A percentile compares a stretch with the other conserved stretches of the same genome.
phyloP scores from a whole-genome alignment of 2,888 invertebrate genomes.

The Boloria euphrosyne region DNA sequence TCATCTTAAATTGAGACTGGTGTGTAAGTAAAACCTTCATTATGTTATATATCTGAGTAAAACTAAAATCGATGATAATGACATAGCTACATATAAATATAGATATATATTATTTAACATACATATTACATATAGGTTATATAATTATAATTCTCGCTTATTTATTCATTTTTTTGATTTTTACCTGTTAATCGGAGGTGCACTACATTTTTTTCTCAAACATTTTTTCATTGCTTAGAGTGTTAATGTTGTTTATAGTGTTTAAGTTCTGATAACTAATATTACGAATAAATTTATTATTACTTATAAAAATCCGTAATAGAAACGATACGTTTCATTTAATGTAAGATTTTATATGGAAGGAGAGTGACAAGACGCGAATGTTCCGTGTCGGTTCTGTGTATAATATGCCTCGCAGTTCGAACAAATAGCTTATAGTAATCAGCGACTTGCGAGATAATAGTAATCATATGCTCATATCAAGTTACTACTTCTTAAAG shows the following conservation, averaged over 20 bases:
- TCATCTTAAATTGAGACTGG: not conserved
- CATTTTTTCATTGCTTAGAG: conserved; percentile 69
- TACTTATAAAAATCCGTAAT: conserved; percentile 41
- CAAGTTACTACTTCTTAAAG: conserved; percentile 48
- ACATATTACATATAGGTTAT: not conserved
- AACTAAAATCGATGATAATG: no score
- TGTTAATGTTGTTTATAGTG: conserved; percentile 39
- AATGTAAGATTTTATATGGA: no score
- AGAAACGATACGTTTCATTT: no score
- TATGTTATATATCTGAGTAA: not conserved
- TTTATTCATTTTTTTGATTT: conserved; percentile 31
- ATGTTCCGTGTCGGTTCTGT: no score
- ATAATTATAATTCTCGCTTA: not conserved
- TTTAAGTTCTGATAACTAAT: conserved; percentile 58
- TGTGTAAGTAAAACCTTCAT: not conserved
- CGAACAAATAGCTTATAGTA: no score
- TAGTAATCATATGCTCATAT: conserved; percentile 51
- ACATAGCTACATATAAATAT: no score
- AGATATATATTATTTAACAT: no score
- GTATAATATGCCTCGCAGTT: no score
- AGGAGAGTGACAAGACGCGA: no score
- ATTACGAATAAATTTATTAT: conserved; percentile 54
- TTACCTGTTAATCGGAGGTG: conserved; percentile 57
- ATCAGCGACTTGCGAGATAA: not conserved
- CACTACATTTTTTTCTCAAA: conserved; percentile 57